These are phyloP conservation scores for Rana temporaria DNA, from an alignment of 2,113 vertebrate species.

Conservation along the genomic window DNA sequence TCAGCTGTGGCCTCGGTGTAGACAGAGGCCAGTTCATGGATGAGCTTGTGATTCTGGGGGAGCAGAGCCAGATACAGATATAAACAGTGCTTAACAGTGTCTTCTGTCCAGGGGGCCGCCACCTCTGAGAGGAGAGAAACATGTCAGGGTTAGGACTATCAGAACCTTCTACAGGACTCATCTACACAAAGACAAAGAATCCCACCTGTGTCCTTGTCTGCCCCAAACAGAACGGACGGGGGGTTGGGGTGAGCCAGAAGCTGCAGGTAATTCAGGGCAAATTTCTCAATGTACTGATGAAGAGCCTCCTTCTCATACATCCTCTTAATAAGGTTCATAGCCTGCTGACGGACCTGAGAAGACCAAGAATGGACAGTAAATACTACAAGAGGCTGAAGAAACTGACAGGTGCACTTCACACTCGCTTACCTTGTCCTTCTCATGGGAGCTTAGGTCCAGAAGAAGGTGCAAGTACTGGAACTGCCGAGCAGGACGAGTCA, in stretches of 20 bases:
- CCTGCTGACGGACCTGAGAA: conserved; percentile 85
- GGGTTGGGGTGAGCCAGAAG: conserved; percentile 95
- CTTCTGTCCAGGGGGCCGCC: conserved; percentile 91
- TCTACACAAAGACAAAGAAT: not conserved
- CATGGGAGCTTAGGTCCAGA: conserved; percentile 92
- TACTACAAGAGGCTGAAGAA: conserved; percentile 73
- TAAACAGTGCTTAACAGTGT: conserved; percentile 92
- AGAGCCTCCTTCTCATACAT: conserved; percentile 95
- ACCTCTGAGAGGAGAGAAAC: conserved; percentile 77
- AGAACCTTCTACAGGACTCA: too few relatives aligned
- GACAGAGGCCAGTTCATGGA: conserved; percentile 90
- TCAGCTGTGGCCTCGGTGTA: conserved; percentile 96
- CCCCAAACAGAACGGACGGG: conserved; percentile 88
- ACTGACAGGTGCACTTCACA: fast-evolving
- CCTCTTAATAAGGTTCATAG: conserved; percentile 88
- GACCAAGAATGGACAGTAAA: fast-evolving
- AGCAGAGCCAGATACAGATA: conserved; percentile 93
- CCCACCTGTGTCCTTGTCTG: conserved; percentile 91
- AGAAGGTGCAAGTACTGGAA: conserved; percentile 94
- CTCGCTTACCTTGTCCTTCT: conserved; percentile 87
- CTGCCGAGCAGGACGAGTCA: conserved; percentile 88
- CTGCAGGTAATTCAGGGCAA: conserved; percentile 94
- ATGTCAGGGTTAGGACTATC: too few relatives aligned
- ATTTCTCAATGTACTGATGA: conserved; percentile 91
- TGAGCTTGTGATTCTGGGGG: conserved; percentile 91